Evolutionary conservation across 2,797 vertebrate species (phyloP).

Genomic region (Phylloscopus collybita): DNA sequence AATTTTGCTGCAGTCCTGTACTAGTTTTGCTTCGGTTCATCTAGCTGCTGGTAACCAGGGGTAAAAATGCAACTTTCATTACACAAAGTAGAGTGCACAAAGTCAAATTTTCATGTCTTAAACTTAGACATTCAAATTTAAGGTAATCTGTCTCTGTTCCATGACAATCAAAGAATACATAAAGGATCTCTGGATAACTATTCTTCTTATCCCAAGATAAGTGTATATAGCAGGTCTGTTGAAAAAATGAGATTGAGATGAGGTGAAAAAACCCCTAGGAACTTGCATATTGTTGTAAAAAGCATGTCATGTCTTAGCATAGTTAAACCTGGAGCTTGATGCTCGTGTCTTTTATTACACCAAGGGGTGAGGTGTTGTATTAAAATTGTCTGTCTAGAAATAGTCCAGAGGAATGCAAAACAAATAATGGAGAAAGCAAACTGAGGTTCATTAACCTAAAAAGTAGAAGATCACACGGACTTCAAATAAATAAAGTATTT

Average conservation of each 20-base stretch:
- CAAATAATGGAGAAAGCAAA: neutral
- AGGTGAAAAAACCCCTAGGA: fast-evolving
- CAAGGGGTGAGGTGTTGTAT: neutral
- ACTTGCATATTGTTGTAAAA: neutral
- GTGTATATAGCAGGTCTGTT: neutral
- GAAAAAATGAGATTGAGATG: neutral
- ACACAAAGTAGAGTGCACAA: neutral
- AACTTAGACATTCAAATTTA: neutral
- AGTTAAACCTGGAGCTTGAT: neutral
- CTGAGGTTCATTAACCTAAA: neutral
- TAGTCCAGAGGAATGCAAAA: neutral
- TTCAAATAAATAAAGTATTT: neutral
- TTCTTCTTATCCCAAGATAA: neutral
- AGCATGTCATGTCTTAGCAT: neutral
- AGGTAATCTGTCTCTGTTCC: neutral
- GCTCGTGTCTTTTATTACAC: neutral
- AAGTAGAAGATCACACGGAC: neutral
- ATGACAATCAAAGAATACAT: neutral
- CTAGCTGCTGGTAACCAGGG: neutral
- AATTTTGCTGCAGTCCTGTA: neutral
- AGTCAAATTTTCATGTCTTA: neutral
- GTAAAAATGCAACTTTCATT: neutral
- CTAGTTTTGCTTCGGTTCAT: neutral
- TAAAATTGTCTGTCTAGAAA: neutral
- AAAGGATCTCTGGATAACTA: neutral